phyloP scores from a whole-genome alignment of 2,113 vertebrate species.

The Bos indicus region DNA sequence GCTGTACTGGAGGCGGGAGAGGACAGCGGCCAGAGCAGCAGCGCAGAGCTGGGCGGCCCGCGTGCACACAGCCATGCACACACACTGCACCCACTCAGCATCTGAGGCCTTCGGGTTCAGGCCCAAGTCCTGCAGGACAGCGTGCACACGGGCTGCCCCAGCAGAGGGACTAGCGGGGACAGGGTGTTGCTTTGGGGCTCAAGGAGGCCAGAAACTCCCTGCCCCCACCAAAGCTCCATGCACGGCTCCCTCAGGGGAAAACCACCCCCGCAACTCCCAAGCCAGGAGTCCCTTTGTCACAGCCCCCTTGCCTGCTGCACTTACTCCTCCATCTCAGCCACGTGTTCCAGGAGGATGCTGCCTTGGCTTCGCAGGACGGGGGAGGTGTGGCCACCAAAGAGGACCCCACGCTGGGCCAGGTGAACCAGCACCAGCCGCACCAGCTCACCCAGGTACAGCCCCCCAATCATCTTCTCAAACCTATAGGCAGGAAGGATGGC shows the following conservation, averaged over 20 bases:
- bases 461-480: constrained; percentile 92
- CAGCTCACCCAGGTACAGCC: constrained; percentile 87
- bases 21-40: constrained; percentile 83
- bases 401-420: constrained; percentile 72
- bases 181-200: not conserved
- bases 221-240: not conserved
- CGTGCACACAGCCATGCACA: constrained; percentile 79
- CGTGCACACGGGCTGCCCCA: constrained; percentile 41
- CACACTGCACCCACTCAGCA: constrained; percentile 71
- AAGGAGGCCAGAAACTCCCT: not conserved
- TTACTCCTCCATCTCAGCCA: constrained; percentile 85
- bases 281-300: not conserved
- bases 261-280: not conserved
- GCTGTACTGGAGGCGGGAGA: constrained; percentile 78
- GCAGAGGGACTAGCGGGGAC: not conserved
- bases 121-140: constrained; percentile 76
- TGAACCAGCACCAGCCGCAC: constrained; percentile 77
- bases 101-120: constrained; percentile 74
- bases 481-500: constrained; percentile 58
- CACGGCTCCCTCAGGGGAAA: fast-evolving
- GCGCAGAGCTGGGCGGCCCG: constrained; percentile 83
- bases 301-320: not conserved
- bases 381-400: constrained; percentile 76
- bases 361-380: constrained; percentile 61
- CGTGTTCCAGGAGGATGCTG: constrained; percentile 75